A percentile compares a stretch with the other conserved stretches of the same genome.
These are phyloP conservation scores for Drosophila melanogaster DNA, from an alignment of 1,140 invertebrate genomes.

Conservation along the genomic window DNA sequence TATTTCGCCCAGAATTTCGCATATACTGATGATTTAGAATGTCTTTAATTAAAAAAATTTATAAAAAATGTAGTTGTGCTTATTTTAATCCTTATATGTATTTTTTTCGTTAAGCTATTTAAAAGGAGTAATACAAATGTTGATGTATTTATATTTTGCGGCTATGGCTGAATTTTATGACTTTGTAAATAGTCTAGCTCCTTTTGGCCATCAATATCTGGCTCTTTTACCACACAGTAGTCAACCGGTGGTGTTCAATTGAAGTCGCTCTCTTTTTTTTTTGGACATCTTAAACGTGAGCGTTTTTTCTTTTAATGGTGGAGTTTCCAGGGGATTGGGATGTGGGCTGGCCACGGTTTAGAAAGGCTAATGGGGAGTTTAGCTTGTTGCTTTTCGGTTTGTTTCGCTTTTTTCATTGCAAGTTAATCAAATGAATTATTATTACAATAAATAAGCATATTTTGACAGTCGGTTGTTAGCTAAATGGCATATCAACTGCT, in stretches of 20 bases:
- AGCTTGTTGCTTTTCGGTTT: constrained; percentile 48
- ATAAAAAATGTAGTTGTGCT: too few species aligned
- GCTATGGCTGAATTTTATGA: neutral
- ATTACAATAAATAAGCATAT: constrained; percentile 70
- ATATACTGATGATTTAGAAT: too few species aligned
- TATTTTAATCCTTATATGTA: too few species aligned
- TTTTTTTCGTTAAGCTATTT: too few species aligned
- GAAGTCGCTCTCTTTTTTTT: constrained; percentile 41
- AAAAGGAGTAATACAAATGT: neutral
- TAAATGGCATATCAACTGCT: constrained; percentile 56
- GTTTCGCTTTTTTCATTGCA: constrained; percentile 32
- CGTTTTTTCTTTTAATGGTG: constrained; percentile 44
- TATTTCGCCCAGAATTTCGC: too few species aligned
- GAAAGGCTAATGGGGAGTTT: constrained; percentile 82
- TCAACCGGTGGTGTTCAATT: constrained; percentile 22
- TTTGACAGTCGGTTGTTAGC: constrained; percentile 51
- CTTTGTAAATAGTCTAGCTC: constrained; percentile 2
- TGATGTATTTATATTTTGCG: neutral
- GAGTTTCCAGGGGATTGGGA: neutral
- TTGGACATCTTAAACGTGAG: constrained; percentile 78
- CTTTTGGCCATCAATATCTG: constrained; percentile 3
- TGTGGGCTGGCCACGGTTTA: constrained; percentile 58
- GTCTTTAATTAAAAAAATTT: too few species aligned
- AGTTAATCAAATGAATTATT: constrained; percentile 83
- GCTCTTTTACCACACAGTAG: constrained; percentile 27